These are phyloP conservation scores for Sogatella furcifera DNA, from an alignment of 1,140 invertebrate genomes.

Conservation along the genomic window DNA sequence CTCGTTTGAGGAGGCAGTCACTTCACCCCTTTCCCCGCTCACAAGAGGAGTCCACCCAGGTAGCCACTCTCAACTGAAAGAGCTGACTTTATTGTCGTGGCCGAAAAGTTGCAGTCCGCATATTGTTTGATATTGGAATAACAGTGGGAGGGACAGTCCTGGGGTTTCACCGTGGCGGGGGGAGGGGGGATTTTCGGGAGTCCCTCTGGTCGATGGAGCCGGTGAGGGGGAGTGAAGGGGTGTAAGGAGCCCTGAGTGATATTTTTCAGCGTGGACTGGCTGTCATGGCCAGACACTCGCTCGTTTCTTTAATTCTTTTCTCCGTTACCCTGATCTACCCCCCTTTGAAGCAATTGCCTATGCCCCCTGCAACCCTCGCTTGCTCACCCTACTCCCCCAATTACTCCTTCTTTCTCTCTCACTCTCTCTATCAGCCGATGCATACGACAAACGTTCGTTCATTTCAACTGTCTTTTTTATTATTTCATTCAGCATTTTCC, in stretches of 20 bases:
- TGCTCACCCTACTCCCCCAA: too few species aligned
- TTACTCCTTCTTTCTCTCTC: neutral
- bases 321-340: too few species aligned
- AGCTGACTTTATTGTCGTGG: neutral
- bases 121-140: conserved; percentile 3
- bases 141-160: neutral
- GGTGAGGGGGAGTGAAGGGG: neutral
- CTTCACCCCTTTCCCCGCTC: too few species aligned
- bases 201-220: neutral
- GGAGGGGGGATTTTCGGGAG: neutral
- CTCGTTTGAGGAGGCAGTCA: too few species aligned
- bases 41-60: too few species aligned
- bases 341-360: too few species aligned
- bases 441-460: neutral
- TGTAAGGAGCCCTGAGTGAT: neutral
- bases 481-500: too few species aligned
- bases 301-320: conserved; percentile 1
- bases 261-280: neutral
- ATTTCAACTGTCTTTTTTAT: conserved; percentile 1
- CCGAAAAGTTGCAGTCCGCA: neutral
- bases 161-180: neutral
- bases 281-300: neutral
- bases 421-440: neutral
- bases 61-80: too few species aligned
- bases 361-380: too few species aligned